phyloP scores from a whole-genome alignment of 1,140 invertebrate genomes.

The Drosophila seguyi region DNA sequence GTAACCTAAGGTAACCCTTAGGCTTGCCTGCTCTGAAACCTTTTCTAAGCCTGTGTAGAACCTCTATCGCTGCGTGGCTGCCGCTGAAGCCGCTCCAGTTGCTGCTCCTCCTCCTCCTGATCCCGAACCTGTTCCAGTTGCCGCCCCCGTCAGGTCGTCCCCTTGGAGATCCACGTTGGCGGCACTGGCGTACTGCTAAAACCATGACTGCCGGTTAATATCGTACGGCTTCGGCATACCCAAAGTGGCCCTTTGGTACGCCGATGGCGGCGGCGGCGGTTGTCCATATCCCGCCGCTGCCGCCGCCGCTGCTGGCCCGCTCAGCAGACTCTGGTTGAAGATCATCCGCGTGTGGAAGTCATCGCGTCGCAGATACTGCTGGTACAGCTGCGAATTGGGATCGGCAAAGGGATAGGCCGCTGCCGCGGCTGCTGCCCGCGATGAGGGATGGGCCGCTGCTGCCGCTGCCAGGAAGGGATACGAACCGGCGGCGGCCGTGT shows the following conservation, averaged over 20 bases:
- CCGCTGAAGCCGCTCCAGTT: constrained; percentile 10
- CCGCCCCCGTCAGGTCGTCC: constrained; percentile 70
- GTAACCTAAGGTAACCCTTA: constrained; percentile 2
- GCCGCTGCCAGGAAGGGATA: constrained; percentile 79
- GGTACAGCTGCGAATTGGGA: constrained; percentile 88
- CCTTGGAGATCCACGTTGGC: constrained; percentile 78
- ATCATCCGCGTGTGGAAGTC: constrained; percentile 86
- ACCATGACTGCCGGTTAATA: constrained; percentile 82
- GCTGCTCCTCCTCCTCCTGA: constrained; percentile 16
- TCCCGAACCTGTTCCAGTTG: constrained; percentile 41
- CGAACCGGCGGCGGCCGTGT: constrained; percentile 73
- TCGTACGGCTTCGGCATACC: constrained; percentile 90
- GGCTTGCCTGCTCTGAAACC: constrained; percentile 31
- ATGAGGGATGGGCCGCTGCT: constrained; percentile 83
- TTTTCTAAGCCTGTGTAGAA: constrained; percentile 11
- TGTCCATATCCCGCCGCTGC: constrained; percentile 86
- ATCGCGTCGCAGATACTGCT: constrained; percentile 89
- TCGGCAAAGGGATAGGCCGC: constrained; percentile 88
- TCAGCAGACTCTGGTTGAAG: constrained; percentile 87
- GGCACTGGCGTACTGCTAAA: constrained; percentile 85
- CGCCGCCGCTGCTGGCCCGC: constrained; percentile 85
- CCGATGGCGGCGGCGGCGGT: constrained; percentile 87
- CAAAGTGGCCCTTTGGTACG: constrained; percentile 87
- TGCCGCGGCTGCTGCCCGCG: constrained; percentile 79
- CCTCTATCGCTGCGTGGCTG: constrained; percentile 36